Evolutionary conservation across 2,797 vertebrate species (phyloP), one percentile per base, ranked within the genome.

Genomic region (Australoheros facetus): DNA sequence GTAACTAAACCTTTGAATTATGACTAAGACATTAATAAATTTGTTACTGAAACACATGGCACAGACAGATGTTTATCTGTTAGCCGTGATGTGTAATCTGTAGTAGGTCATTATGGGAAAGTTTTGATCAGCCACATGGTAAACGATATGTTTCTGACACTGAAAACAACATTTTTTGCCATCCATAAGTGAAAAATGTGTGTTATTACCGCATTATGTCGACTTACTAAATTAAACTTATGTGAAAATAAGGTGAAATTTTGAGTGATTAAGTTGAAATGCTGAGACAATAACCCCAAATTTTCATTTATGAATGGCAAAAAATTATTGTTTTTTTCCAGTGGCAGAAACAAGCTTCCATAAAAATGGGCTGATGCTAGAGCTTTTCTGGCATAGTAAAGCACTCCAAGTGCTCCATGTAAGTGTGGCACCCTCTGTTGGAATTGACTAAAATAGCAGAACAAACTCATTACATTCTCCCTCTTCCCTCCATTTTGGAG

Each of bases 61-160:
- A 66, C 39, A 28, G 14, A 48, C 23, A 19, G 5, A 66, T 69
- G 62, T 51, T 28, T 69, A 0, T 48, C 26, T 69, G 12, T 1
- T n/a, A 51, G 26, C 4, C 17, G 0, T 66, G 23, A n/a, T 30
- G 9, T 30, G 48, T 30, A 69, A 69, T 30, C 26, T 0, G 1
- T 66, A 28, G 16, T 4, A 66, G 23, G 8, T 51, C 28, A 6
- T 69, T 51, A 30, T 69, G 23, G 42, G 30, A 48, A 45, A 26
- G 2, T 16, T 62, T 39, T 16, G 4, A 16, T 42, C 13, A 1
- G 23, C 4, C 37, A 64, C 60, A 64, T 62, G 59, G 4, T 62
- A 60, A 60, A 19, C 13, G 32, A 1, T 37, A 8, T 60, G 30
- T 37, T 37, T 59, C 32, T n/a, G 30, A 19, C 58, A 59, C n/a